Evolutionary conservation across 1,140 invertebrate species (phyloP).

Genomic region (Zelostemma sp.): DNA sequence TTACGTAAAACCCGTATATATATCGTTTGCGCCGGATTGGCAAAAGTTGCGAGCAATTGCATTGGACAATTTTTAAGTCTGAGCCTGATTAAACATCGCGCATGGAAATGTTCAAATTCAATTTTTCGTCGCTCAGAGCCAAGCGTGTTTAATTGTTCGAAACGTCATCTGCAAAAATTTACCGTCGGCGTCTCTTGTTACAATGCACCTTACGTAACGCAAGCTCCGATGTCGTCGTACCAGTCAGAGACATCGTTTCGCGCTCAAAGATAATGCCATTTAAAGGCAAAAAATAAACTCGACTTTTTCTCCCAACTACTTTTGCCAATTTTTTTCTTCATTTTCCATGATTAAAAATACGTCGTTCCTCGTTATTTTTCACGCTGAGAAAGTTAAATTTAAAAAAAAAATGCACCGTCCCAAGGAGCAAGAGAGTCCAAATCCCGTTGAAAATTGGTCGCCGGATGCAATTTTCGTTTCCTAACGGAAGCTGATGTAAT

Average conservation of each 20-base stretch:
- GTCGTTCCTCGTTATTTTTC: not conserved
- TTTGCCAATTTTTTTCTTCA: conserved; percentile 8
- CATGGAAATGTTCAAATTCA: too few relatives aligned
- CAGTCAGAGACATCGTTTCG: conserved; percentile 30
- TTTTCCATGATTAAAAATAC: too few relatives aligned
- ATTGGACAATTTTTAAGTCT: too few relatives aligned
- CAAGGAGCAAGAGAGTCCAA: too few relatives aligned
- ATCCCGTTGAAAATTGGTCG: conserved; percentile 41
- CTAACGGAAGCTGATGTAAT: conserved; percentile 37
- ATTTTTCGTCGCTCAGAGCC: too few relatives aligned
- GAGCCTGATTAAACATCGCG: too few relatives aligned
- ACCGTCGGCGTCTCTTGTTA: not conserved
- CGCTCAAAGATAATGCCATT: conserved; percentile 24
- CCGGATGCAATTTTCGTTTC: conserved; percentile 48
- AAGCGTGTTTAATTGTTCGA: not conserved
- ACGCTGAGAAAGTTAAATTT: not conserved
- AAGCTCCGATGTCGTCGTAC: conserved; percentile 39
- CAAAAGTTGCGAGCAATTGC: too few relatives aligned
- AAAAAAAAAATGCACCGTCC: not conserved
- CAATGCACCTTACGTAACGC: conserved; percentile 32
- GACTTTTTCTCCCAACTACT: conserved; percentile 27
- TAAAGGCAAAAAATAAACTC: conserved; percentile 16
- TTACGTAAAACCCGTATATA: too few relatives aligned
- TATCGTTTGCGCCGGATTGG: too few relatives aligned
- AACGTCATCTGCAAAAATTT: not conserved